A percentile compares a stretch with the other conserved stretches of the same genome.
Conservation (phyloP, 1,140 invertebrate genomes). For the Palaemon carinicauda region DNA sequence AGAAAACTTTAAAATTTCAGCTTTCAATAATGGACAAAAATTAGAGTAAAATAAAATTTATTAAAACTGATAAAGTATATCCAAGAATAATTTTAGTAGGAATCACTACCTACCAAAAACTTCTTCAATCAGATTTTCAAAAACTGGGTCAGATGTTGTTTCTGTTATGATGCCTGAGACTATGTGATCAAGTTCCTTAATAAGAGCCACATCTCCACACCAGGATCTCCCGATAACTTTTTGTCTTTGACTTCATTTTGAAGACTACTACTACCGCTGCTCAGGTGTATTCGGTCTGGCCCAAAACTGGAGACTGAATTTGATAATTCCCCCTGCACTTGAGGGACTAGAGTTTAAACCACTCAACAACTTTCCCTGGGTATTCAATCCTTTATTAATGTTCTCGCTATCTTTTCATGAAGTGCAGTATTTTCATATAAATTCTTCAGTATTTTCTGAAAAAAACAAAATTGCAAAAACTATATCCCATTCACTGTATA, state of each 20-base stretch:
- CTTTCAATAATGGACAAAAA: not conserved
- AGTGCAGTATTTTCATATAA: constrained; percentile 47
- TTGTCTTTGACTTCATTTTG: not conserved
- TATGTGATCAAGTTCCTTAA: constrained; percentile 38
- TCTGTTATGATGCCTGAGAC: constrained; percentile 39
- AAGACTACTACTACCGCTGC: not conserved
- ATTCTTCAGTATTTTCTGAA: constrained; percentile 48
- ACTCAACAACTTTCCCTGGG: not conserved
- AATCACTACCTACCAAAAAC: constrained; percentile 30
- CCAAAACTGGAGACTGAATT: not conserved
- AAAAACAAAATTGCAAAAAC: too few relatives aligned
- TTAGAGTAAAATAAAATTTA: too few relatives aligned
- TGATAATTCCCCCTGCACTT: not conserved
- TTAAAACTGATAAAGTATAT: too few relatives aligned
- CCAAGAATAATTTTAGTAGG: not conserved
- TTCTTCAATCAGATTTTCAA: constrained; percentile 39
- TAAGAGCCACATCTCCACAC: not conserved
- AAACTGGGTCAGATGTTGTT: constrained; percentile 36
- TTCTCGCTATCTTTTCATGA: constrained; percentile 47
- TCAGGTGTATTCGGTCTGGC: not conserved
- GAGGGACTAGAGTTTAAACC: not conserved
- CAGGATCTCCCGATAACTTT: not conserved
- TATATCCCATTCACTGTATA: not conserved
- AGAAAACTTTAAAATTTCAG: not conserved
- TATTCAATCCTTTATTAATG: constrained; percentile 21